phyloP scores from a whole-genome alignment of 1,140 invertebrate genomes.

The Zaprionus africanus region DNA sequence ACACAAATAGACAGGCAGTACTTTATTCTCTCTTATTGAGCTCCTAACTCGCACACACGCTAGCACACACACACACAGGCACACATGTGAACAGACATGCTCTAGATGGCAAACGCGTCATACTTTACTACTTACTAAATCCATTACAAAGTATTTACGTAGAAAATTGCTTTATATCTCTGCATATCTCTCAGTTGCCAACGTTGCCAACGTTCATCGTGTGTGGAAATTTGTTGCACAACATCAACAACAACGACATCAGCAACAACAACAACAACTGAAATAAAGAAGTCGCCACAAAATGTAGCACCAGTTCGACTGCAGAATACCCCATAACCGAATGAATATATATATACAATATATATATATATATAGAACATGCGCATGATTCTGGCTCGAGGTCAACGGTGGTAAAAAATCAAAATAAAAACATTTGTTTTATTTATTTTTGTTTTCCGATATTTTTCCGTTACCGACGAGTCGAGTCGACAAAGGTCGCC shows the following conservation, averaged over 20 bases:
- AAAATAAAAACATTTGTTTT: too few relatives aligned
- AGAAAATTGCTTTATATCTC: constrained; percentile 83
- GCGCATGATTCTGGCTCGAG: too few relatives aligned
- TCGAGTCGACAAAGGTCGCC: too few relatives aligned
- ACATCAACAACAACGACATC: constrained; percentile 37
- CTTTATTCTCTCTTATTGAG: constrained; percentile 50
- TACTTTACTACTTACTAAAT: constrained; percentile 83
- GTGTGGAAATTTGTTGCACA: constrained; percentile 44
- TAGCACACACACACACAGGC: constrained; percentile 18
- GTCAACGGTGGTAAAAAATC: too few relatives aligned
- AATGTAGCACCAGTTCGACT: background rate
- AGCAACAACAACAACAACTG: constrained; percentile 19
- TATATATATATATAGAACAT: too few relatives aligned
- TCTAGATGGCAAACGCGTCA: constrained; percentile 80
- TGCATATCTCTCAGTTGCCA: constrained; percentile 75
- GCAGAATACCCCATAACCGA: background rate
- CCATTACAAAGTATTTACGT: constrained; percentile 83
- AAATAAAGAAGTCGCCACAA: background rate
- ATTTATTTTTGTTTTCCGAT: too few relatives aligned
- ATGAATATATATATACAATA: too few relatives aligned
- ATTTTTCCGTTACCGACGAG: too few relatives aligned
- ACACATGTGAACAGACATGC: constrained; percentile 63
- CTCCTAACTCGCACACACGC: constrained; percentile 30
- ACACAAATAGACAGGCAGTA: constrained; percentile 23
- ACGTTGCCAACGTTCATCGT: constrained; percentile 50